Base-by-base conservation (phyloP, 1,140 invertebrate species). In the Heliothis subflexa region DNA sequence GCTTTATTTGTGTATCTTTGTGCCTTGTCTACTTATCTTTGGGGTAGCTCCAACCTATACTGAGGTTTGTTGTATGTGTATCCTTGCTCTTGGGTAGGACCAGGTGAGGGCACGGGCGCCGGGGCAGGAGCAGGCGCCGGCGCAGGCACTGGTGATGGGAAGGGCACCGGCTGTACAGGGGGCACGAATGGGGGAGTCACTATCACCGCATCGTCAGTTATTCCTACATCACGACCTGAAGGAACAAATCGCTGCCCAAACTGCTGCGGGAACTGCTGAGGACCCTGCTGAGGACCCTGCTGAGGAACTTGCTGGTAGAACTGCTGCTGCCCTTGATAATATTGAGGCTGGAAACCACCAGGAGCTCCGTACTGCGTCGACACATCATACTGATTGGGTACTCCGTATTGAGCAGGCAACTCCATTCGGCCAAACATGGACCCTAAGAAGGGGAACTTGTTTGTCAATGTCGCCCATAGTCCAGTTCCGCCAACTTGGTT, bases 401-500 rank as follows among this genome's bases (percentile, higher is more conserved):
- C 79, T 14, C 88, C 89, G 68, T 92, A 92, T 68, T 90, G 83
- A 7, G 87, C 47, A 2, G 89, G 84, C 18, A 93, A 33, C 77
- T 92, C 86, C 87, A 94, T 89, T 28, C 88, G 85, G 2, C 93
- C 92, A 61, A 94, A 94, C 88, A 93, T 93, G 62, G 85, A 89
- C 16, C 82, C 81, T 28, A 94, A 82, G 62, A 93, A 89, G 0
- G 93, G 93, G 68, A 93, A 94, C 78, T 94, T 94, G 71, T 93
- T 93, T 1, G 92, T 94, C 54, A 94, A 70, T 12, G 83, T 87
- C 0, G 88, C 84, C 93, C 93, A 94, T 66, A 86, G 80, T 18
- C 90, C 91, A 13, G 89, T 89, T 33, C 93, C 93, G 7, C 93
- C 93, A 9, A 94, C 93, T 88, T 93, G 92, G 73, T 93, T 93